phyloP scores from a whole-genome alignment of 2,888 invertebrate species.

The Blomia tropicalis region DNA sequence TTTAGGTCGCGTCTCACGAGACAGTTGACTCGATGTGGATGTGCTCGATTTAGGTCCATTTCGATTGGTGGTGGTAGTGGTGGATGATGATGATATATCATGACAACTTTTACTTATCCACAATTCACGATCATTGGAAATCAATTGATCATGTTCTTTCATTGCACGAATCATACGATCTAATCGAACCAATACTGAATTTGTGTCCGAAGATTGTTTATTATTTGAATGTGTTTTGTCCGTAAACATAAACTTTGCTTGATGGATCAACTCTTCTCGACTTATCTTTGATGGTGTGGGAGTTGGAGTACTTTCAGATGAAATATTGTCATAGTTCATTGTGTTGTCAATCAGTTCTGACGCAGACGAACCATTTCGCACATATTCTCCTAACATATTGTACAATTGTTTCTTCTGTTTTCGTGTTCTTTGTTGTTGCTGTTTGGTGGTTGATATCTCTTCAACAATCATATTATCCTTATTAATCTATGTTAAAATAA shows the following conservation, averaged over 20 bases:
- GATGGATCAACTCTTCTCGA: background rate
- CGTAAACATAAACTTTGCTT: background rate
- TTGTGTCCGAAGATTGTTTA: background rate
- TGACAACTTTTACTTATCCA: background rate
- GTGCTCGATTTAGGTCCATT: background rate
- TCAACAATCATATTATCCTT: conserved; percentile 15
- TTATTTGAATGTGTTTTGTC: background rate
- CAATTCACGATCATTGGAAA: background rate
- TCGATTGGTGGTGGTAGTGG: background rate
- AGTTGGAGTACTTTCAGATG: background rate
- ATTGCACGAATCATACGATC: conserved; percentile 15
- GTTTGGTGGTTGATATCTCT: background rate
- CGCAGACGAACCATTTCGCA: background rate
- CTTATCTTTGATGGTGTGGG: background rate
- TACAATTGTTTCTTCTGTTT: background rate
- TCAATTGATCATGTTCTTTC: background rate
- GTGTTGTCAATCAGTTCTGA: too few relatives aligned
- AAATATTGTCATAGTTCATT: background rate
- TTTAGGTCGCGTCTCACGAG: background rate
- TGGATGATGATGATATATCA: background rate
- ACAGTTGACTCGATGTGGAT: background rate
- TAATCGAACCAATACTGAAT: background rate
- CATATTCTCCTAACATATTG: background rate
- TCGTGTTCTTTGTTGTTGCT: background rate
- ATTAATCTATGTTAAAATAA: background rate